Evolutionary conservation across 2,888 invertebrate genomes (phyloP).

Genomic region (Prosapia bicincta): DNA sequence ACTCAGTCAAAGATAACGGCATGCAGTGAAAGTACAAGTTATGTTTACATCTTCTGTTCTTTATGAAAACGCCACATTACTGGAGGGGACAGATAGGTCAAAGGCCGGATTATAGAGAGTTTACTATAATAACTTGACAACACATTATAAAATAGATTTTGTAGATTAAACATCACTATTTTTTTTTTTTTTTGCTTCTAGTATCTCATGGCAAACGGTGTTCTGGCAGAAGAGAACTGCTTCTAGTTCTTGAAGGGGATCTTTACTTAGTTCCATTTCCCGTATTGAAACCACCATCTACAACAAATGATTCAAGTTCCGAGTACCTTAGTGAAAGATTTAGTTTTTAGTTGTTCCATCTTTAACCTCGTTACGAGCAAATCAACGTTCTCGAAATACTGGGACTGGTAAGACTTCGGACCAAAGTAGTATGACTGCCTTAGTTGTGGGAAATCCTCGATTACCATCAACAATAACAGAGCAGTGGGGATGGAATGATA

Average conservation of each 20-base stretch:
- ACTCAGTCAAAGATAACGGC: no score
- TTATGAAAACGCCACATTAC: no score
- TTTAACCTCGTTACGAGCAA: conserved; percentile 63
- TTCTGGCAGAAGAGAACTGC: conserved; percentile 67
- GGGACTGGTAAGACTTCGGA: conserved; percentile 27
- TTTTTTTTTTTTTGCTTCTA: not conserved
- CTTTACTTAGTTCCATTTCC: conserved; percentile 90
- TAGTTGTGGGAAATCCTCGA: conserved; percentile 80
- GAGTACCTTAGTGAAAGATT: conserved; percentile 90
- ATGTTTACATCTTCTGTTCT: no score
- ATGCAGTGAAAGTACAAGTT: no score
- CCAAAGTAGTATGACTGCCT: conserved; percentile 46
- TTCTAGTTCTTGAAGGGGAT: conserved; percentile 86
- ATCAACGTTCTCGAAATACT: conserved; percentile 34
- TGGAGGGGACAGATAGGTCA: no score
- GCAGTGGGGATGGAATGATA: conserved; percentile 83
- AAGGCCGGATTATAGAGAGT: no score
- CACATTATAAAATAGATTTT: no score
- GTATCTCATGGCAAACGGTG: conserved; percentile 25
- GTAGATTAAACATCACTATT: no score
- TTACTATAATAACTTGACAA: no score
- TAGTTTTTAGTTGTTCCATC: conserved; percentile 86
- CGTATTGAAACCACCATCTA: conserved; percentile 65
- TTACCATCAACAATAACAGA: conserved; percentile 68
- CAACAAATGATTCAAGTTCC: conserved; percentile 39